Conservation (phyloP, 2,888 invertebrate genomes). For the Cephus runcator region DNA sequence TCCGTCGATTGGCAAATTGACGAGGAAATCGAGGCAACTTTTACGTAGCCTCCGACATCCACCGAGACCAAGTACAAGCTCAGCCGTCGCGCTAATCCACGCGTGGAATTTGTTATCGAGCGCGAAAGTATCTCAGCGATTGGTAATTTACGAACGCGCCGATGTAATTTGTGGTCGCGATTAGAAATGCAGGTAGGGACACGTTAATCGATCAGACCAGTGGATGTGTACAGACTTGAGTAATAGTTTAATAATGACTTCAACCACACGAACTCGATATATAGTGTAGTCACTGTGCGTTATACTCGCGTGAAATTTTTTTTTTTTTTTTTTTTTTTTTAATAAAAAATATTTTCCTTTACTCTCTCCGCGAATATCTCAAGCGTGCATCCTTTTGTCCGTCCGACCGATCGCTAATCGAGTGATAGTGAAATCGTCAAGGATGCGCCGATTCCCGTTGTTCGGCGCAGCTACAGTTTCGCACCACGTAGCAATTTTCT, state of each 20-base stretch:
- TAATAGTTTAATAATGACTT: not conserved
- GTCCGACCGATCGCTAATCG: not conserved
- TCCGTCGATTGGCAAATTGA: no score
- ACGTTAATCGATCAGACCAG: constrained; percentile 12
- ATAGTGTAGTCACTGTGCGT: not conserved
- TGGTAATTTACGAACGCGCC: constrained; percentile 12
- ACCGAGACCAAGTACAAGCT: not conserved
- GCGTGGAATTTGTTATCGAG: constrained; percentile 8
- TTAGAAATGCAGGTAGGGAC: constrained; percentile 5
- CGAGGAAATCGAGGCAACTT: not conserved
- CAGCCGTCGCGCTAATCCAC: not conserved
- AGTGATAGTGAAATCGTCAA: constrained; percentile 30
- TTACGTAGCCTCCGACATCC: no score
- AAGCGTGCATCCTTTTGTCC: not conserved
- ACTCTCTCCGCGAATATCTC: not conserved
- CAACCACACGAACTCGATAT: not conserved
- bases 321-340: no score
- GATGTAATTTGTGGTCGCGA: constrained; percentile 15
- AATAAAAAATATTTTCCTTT: not conserved
- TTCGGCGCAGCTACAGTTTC: constrained; percentile 7
- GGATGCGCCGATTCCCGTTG: constrained; percentile 10
- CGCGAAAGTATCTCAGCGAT: constrained; percentile 19
- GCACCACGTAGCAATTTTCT: constrained; percentile 40
- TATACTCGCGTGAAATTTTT: not conserved
- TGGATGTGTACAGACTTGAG: not conserved